Conservation (phyloP, 92 coral and sea anemone genomes). For the Hydrozoanthus gracilis region DNA sequence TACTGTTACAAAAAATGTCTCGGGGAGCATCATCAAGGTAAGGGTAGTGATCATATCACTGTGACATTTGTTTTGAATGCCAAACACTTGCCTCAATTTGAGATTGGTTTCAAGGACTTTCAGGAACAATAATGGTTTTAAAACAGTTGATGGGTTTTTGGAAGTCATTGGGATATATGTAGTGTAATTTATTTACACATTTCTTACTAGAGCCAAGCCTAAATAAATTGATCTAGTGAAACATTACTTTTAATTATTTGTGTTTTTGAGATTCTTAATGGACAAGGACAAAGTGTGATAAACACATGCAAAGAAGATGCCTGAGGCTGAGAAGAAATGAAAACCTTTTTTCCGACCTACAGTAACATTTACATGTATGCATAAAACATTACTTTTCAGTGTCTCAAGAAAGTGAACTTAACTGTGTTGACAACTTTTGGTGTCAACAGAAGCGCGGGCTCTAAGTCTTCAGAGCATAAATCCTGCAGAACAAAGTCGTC, state of each 20-base stretch:
- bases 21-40: neutral
- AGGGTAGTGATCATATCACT: neutral
- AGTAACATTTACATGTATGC: neutral
- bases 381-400: neutral
- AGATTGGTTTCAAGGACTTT: neutral
- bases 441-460: constrained; percentile 46
- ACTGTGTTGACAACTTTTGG: constrained; percentile 41
- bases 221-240: neutral
- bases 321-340: neutral
- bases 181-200: neutral
- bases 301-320: neutral
- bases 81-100: neutral
- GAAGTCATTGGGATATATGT: neutral
- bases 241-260: no score
- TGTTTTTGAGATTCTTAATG: neutral
- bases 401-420: neutral
- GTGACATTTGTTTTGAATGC: neutral
- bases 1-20: neutral
- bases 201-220: neutral
- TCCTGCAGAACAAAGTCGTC: constrained; percentile 28
- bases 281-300: neutral
- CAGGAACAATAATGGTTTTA: neutral
- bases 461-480: constrained; percentile 30
- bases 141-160: neutral
- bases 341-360: neutral